Conservation (phyloP, 1,140 invertebrate species). For the Lucilia cuprina region DNA sequence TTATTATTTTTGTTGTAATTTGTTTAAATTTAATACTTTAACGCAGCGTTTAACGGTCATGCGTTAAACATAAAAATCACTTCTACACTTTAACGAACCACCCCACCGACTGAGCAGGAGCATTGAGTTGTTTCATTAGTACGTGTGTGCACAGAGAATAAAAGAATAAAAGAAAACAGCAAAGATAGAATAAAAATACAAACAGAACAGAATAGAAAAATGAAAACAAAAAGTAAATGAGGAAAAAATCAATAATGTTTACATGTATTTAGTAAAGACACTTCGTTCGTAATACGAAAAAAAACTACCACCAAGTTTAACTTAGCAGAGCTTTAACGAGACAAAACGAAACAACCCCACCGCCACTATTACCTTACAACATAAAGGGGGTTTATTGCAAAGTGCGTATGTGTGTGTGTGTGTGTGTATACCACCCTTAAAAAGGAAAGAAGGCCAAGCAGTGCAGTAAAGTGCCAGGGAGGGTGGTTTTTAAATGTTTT, state of each 20-base stretch:
- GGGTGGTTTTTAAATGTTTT: slow-evolving; percentile 1
- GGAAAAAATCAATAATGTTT: slow-evolving; percentile 26
- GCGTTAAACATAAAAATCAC: slow-evolving; percentile 38
- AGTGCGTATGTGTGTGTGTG: not conserved
- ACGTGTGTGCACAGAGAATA: not conserved
- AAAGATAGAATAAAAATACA: not conserved
- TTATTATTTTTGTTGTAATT: slow-evolving; percentile 11
- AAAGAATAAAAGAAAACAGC: not conserved
- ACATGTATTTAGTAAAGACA: not conserved
- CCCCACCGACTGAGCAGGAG: slow-evolving; percentile 56
- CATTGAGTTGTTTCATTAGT: slow-evolving; percentile 45
- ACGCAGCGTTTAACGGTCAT: slow-evolving; percentile 38
- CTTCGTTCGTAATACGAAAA: not conserved
- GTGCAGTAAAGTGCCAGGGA: not conserved
- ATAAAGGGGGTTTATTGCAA: not conserved
- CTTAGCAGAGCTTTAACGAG: not conserved
- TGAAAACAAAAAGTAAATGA: slow-evolving; percentile 1
- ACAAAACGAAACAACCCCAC: not conserved
- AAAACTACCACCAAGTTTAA: not conserved
- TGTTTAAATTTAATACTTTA: slow-evolving; percentile 34
- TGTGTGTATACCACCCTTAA: not conserved
- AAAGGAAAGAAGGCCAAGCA: not conserved
- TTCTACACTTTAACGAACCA: slow-evolving; percentile 51
- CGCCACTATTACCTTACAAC: too few relatives aligned
- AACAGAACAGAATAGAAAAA: not conserved